Percentiles rank a stretch among this genome's conserved stretches.
Evolutionary conservation across 2,113 vertebrate genomes (phyloP).

Genomic region (Heterotis niloticus): DNA sequence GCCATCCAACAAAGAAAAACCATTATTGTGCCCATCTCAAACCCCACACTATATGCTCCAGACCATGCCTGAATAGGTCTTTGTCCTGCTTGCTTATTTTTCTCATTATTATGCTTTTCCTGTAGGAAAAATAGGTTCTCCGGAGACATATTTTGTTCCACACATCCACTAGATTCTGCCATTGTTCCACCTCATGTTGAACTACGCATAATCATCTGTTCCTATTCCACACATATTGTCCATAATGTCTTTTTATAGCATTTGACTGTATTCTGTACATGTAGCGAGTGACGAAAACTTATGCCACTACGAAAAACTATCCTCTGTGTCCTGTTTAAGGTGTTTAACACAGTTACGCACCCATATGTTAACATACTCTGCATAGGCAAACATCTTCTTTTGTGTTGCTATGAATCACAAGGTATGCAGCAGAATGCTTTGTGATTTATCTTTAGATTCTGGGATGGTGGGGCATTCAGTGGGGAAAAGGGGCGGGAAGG

Average conservation of each 20-base stretch:
- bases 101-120: background rate
- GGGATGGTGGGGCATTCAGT: too few relatives aligned
- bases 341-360: background rate
- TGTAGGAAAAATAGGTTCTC: background rate
- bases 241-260: background rate
- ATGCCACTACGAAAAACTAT: too few relatives aligned
- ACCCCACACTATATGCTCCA: too few relatives aligned
- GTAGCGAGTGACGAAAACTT: too few relatives aligned
- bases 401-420: too few relatives aligned
- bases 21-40: background rate
- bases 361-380: too few relatives aligned
- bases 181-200: background rate
- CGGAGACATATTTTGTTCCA: background rate
- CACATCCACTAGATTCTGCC: background rate
- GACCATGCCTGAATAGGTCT: background rate
- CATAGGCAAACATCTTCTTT: too few relatives aligned
- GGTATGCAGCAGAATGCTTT: too few relatives aligned
- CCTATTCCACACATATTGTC: background rate
- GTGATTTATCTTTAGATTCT: too few relatives aligned
- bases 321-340: background rate
- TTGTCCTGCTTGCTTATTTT: slow-evolving; percentile 5
- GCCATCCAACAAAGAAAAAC: background rate
- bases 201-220: background rate
- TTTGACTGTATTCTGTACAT: background rate
- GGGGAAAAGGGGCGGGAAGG: too few relatives aligned